phyloP scores from a whole-genome alignment of 2,888 invertebrate genomes.

The Dolomedes plantarius region DNA sequence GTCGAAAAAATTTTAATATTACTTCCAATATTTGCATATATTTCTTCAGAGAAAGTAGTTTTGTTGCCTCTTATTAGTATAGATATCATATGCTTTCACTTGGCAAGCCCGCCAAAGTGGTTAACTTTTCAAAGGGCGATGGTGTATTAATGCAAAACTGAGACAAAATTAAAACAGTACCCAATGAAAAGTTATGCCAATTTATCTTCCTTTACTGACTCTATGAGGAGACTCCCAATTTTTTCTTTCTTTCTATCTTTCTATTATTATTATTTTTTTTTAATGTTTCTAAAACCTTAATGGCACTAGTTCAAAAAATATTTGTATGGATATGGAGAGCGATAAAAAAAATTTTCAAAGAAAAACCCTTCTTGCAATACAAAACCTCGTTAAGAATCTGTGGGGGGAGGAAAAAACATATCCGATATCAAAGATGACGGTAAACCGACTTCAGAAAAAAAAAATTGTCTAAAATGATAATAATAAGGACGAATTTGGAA shows the following conservation, averaged over 20 bases:
- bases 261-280: too few relatives aligned
- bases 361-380: background rate
- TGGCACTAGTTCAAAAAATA: conserved; percentile 48
- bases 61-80: background rate
- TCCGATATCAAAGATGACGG: conserved; percentile 42
- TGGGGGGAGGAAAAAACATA: conserved; percentile 20
- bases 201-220: background rate
- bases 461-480: conserved; percentile 22
- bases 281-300: conserved; percentile 18
- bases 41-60: background rate
- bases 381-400: conserved; percentile 15
- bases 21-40: background rate
- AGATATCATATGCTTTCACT: background rate
- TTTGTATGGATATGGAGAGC: background rate
- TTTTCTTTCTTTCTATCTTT: background rate
- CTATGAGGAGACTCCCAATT: background rate
- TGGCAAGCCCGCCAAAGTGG: conserved; percentile 1
- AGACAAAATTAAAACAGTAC: conserved; percentile 12
- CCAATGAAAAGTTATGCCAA: conserved; percentile 8
- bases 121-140: background rate
- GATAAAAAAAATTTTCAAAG: conserved; percentile 23
- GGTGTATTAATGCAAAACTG: conserved; percentile 13
- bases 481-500: conserved; percentile 37
- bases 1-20: background rate
- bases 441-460: conserved; percentile 3